Evolutionary conservation across 2,888 invertebrate genomes (phyloP).

Genomic region (Watsonalla cultraria): DNA sequence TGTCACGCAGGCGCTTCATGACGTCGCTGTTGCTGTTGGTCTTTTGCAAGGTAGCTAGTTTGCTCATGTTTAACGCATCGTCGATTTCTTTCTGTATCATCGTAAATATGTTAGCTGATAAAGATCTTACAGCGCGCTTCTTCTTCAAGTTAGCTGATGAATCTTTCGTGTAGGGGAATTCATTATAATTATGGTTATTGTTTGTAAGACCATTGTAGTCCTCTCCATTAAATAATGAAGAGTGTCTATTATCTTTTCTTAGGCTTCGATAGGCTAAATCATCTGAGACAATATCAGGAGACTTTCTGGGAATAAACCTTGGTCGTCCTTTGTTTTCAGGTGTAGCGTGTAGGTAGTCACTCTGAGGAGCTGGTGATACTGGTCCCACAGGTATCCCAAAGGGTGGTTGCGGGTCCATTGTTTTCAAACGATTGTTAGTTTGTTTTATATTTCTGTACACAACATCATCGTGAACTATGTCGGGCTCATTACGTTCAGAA

Average conservation of each 20-base stretch:
- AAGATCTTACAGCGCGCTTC: constrained; percentile 88
- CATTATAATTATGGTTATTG: constrained; percentile 61
- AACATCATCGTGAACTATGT: constrained; percentile 90
- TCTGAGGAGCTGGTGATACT: constrained; percentile 87
- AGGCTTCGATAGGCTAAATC: constrained; percentile 92
- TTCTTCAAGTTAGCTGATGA: constrained; percentile 78
- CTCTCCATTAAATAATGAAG: constrained; percentile 66
- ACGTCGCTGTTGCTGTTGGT: constrained; percentile 81
- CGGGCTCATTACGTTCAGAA: constrained; percentile 85
- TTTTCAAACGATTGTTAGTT: constrained; percentile 84
- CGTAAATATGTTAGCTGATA: constrained; percentile 90
- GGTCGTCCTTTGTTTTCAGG: constrained; percentile 81
- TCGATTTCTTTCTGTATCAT: constrained; percentile 83
- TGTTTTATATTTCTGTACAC: constrained; percentile 89
- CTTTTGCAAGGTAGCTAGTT: constrained; percentile 75
- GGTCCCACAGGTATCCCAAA: constrained; percentile 95
- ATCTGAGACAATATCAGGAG: constrained; percentile 91
- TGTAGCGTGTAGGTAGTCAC: constrained; percentile 90
- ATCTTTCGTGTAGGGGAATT: constrained; percentile 56
- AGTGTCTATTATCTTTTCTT: constrained; percentile 86
- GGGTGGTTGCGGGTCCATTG: constrained; percentile 90
- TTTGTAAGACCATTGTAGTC: constrained; percentile 71
- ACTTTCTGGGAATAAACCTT: constrained; percentile 81
- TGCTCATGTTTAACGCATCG: constrained; percentile 76
- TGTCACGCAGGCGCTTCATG: constrained; percentile 65